These are phyloP conservation scores for Megathymus violae DNA, from an alignment of 1,140 invertebrate genomes.

Conservation along the genomic window DNA sequence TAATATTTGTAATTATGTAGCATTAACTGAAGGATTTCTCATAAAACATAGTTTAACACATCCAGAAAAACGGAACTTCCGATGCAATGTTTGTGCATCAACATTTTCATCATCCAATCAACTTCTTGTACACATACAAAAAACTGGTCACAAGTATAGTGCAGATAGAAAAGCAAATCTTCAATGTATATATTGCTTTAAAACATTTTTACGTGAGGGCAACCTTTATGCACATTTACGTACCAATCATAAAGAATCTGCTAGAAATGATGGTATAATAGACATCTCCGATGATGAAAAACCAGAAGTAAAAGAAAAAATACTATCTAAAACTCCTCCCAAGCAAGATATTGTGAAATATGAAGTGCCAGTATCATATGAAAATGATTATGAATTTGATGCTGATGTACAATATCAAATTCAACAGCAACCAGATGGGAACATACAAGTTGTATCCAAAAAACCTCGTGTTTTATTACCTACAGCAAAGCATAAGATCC, in stretches of 20 bases:
- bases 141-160: conserved; percentile 83
- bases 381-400: conserved; percentile 60
- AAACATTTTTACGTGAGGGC: conserved; percentile 85
- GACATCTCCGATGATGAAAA: conserved; percentile 85
- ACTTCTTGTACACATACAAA: conserved; percentile 84
- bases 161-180: conserved; percentile 76
- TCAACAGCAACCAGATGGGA: conserved; percentile 68
- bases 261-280: conserved; percentile 85
- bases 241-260: conserved; percentile 85
- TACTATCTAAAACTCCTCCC: conserved; percentile 1
- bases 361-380: conserved; percentile 60
- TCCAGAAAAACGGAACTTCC: conserved; percentile 64
- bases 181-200: conserved; percentile 88
- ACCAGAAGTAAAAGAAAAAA: conserved; percentile 38
- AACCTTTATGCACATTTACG: conserved; percentile 88
- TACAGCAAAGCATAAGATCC: conserved; percentile 63
- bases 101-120: conserved; percentile 79
- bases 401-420: conserved; percentile 67
- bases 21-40: conserved; percentile 87
- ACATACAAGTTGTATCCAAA: conserved; percentile 82
- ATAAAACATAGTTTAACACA: conserved; percentile 87
- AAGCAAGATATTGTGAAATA: conserved; percentile 61
- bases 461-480: conserved; percentile 67
- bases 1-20: conserved; percentile 89
- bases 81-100: conserved; percentile 82